Conservation (phyloP, 2,113 vertebrate species). For the Hippoglossus stenolepis region DNA sequence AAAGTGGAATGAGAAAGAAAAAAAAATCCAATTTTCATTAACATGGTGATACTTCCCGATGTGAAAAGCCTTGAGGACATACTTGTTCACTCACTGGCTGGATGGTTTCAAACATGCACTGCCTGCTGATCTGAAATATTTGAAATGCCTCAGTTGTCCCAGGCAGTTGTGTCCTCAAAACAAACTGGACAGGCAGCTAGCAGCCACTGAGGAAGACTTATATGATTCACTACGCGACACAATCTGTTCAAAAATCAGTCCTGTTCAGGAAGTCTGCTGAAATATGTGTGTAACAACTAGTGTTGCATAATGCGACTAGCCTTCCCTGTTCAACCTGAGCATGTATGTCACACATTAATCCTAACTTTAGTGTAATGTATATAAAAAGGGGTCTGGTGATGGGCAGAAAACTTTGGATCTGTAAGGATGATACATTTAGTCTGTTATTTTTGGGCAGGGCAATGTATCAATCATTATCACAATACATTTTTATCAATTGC, state of each 20-base stretch:
- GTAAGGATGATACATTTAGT: too few species aligned
- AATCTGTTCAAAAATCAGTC: constrained; percentile 1
- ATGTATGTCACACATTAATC: background rate
- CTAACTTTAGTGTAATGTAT: background rate
- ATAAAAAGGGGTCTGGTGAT: background rate
- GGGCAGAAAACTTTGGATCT: background rate
- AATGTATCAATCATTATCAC: too few species aligned
- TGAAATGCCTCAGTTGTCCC: constrained; percentile 37
- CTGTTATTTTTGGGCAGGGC: too few species aligned
- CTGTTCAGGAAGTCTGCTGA: constrained; percentile 16
- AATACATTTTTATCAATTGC: too few species aligned
- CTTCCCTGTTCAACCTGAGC: too few species aligned
- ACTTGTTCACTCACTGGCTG: constrained; percentile 44
- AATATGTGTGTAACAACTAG: background rate
- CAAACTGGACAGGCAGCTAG: background rate
- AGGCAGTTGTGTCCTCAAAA: constrained; percentile 11
- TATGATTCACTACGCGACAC: background rate
- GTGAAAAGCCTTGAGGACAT: constrained; percentile 54
- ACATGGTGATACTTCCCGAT: constrained; percentile 44
- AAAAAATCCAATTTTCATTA: constrained; percentile 51
- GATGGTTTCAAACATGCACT: constrained; percentile 39
- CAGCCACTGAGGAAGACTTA: constrained; percentile 8
- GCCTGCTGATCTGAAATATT: constrained; percentile 55
- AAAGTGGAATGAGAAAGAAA: constrained; percentile 30
- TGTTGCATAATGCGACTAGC: background rate